Conservation (phyloP, 2,797 vertebrate species). For the Darevskia nairensis region DNA sequence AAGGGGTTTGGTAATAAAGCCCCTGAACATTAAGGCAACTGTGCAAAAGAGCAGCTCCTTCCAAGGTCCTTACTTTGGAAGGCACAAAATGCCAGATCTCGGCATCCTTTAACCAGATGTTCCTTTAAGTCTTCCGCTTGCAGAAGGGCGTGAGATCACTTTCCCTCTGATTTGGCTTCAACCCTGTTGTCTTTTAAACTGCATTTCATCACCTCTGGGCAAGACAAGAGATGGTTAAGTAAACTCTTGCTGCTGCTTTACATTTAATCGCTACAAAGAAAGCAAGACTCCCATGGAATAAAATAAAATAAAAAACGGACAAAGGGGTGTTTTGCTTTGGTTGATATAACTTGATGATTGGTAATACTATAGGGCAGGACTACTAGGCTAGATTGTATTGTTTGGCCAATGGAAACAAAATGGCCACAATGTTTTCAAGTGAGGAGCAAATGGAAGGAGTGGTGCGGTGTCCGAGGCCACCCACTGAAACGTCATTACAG, state of each 20-base stretch:
- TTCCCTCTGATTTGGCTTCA: slow-evolving; percentile 56
- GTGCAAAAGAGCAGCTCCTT: fast-evolving
- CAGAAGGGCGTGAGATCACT: slow-evolving; percentile 19
- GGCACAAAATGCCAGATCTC: not conserved
- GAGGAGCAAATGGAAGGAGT: too few species aligned
- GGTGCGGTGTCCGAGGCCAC: too few species aligned
- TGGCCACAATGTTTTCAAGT: too few species aligned
- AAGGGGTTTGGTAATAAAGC: not conserved
- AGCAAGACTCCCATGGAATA: not conserved
- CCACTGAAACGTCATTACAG: too few species aligned
- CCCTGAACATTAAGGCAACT: not conserved
- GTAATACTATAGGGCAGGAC: not conserved
- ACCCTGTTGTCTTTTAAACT: not conserved
- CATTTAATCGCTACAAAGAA: not conserved
- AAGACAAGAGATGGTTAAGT: slow-evolving; percentile 46
- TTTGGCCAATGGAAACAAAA: too few species aligned
- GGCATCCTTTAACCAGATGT: fast-evolving
- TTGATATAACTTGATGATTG: not conserved
- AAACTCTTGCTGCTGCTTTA: slow-evolving; percentile 13
- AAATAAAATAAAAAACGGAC: not conserved
- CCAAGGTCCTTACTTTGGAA: not conserved
- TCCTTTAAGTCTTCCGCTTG: slow-evolving; percentile 14
- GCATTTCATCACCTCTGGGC: slow-evolving; percentile 48
- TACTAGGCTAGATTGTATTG: not conserved
- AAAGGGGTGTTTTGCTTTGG: not conserved